These are phyloP conservation scores for Drosophila arizonae DNA, from an alignment of 1,140 invertebrate genomes.

Conservation along the genomic window DNA sequence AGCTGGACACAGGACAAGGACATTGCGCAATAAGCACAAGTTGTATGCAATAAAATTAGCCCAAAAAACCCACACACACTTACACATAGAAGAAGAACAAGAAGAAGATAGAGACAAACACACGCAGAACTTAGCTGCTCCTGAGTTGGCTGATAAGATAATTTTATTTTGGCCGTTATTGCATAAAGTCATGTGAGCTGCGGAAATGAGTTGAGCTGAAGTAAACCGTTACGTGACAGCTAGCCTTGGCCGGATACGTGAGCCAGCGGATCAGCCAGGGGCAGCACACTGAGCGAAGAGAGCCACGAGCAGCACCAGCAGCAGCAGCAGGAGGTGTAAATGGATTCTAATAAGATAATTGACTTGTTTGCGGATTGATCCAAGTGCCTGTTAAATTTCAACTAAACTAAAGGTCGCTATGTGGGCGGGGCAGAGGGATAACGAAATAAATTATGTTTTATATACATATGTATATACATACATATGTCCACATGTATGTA, in stretches of 20 bases:
- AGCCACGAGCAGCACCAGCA: too few species aligned
- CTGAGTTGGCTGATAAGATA: slow-evolving; percentile 74
- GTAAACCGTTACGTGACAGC: slow-evolving; percentile 67
- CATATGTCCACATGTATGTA: too few species aligned
- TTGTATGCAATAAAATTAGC: slow-evolving; percentile 80
- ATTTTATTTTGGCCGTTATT: slow-evolving; percentile 80
- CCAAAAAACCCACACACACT: slow-evolving; percentile 29
- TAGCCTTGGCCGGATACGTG: background rate
- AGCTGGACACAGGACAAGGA: slow-evolving; percentile 25
- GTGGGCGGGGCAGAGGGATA: background rate
- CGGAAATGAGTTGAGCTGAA: slow-evolving; percentile 78
- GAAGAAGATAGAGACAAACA: slow-evolving; percentile 9
- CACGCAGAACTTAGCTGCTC: slow-evolving; percentile 53
- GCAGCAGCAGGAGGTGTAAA: slow-evolving; percentile 15
- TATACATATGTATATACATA: too few species aligned
- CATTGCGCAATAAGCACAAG: slow-evolving; percentile 71
- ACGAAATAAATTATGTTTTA: background rate
- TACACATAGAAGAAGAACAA: background rate
- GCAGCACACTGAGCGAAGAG: background rate
- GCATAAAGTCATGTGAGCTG: slow-evolving; percentile 78
- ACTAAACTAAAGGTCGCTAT: background rate
- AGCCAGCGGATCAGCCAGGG: background rate
- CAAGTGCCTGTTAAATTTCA: slow-evolving; percentile 23
- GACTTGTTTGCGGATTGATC: slow-evolving; percentile 48
- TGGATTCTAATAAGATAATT: slow-evolving; percentile 71